phyloP scores from a whole-genome alignment of 1,140 invertebrate genomes.

The Drosophila athabasca region DNA sequence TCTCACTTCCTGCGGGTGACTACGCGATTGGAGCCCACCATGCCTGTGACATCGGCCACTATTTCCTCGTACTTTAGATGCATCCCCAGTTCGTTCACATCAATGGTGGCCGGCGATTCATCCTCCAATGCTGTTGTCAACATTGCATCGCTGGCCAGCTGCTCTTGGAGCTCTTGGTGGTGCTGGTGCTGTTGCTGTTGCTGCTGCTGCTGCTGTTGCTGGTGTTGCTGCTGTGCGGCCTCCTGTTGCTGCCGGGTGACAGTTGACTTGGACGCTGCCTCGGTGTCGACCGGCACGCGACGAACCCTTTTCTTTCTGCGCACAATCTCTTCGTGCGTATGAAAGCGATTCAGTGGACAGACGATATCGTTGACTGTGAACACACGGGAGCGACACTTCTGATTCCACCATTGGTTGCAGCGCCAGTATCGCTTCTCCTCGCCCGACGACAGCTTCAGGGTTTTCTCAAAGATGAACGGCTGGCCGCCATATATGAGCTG shows the following conservation, averaged over 20 bases:
- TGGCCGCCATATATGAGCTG: constrained; percentile 83
- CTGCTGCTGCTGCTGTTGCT: constrained; percentile 30
- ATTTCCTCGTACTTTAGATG: constrained; percentile 82
- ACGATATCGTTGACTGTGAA: constrained; percentile 81
- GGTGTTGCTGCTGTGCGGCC: constrained; percentile 20
- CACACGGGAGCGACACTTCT: constrained; percentile 80
- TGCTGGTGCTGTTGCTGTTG: constrained; percentile 46
- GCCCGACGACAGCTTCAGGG: constrained; percentile 71
- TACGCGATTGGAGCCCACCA: constrained; percentile 47
- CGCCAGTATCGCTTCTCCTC: constrained; percentile 82
- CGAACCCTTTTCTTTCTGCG: constrained; percentile 77
- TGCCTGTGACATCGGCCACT: constrained; percentile 77
- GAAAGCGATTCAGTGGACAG: constrained; percentile 76
- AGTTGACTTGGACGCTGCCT: constrained; percentile 22
- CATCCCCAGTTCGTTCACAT: constrained; percentile 73
- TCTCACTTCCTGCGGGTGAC: constrained; percentile 59
- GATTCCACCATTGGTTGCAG: constrained; percentile 84
- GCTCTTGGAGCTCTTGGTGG: constrained; percentile 37
- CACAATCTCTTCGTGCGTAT: constrained; percentile 83
- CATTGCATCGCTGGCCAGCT: constrained; percentile 62
- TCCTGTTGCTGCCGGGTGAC: constrained; percentile 28
- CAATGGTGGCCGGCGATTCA: constrained; percentile 65
- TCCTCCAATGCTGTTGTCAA: constrained; percentile 56
- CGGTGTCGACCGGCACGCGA: constrained; percentile 47
- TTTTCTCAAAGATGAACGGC: constrained; percentile 83